phyloP scores from a whole-genome alignment of 2,113 vertebrate genomes.

The Elanus axillaris region DNA sequence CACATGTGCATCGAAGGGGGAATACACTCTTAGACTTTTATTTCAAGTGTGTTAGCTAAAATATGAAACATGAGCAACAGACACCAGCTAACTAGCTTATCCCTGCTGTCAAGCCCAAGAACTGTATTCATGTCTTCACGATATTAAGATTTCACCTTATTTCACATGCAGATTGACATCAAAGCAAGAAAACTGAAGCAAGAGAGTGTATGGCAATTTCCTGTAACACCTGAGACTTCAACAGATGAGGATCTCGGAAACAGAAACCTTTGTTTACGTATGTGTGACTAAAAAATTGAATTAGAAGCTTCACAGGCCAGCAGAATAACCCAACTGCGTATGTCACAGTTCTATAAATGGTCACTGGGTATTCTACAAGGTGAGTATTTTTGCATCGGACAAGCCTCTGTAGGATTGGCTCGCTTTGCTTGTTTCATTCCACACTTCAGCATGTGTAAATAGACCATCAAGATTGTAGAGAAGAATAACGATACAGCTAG shows the following conservation, averaged over 20 bases:
- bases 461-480: not conserved
- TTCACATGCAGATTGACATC: constrained; percentile 68
- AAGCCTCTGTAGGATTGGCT: constrained; percentile 1
- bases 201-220: constrained; percentile 46
- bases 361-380: constrained; percentile 40
- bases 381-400: constrained; percentile 43
- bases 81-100: constrained; percentile 50
- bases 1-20: constrained; percentile 13
- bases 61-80: constrained; percentile 24
- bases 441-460: not conserved
- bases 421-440: not conserved
- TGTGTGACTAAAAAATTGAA: constrained; percentile 58
- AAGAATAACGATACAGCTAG: not conserved
- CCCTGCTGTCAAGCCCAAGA: constrained; percentile 39
- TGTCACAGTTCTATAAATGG: constrained; percentile 48
- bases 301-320: constrained; percentile 38
- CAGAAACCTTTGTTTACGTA: constrained; percentile 49
- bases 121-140: constrained; percentile 26
- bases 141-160: constrained; percentile 62
- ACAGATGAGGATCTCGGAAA: constrained; percentile 26
- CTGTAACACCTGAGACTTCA: constrained; percentile 56
- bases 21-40: constrained; percentile 6
- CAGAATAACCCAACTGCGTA: not conserved
- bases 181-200: constrained; percentile 59
- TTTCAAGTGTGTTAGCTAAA: constrained; percentile 23